These are phyloP conservation scores for Lamellibrachia luymesi DNA, from an alignment of 1,140 invertebrate genomes.

Conservation along the genomic window DNA sequence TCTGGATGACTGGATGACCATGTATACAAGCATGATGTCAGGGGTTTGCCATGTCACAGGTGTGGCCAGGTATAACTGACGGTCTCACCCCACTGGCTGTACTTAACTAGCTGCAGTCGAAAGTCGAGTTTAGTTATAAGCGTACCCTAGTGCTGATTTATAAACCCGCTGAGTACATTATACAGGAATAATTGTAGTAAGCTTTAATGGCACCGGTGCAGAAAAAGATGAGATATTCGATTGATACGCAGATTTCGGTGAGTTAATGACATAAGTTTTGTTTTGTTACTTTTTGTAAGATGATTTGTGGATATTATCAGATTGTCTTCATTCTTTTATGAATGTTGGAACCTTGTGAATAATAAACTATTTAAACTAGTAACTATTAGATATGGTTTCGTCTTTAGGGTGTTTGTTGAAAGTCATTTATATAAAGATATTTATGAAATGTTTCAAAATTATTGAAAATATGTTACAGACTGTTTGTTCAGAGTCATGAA, in stretches of 20 bases:
- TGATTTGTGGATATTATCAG: too few relatives aligned
- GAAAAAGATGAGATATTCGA: not conserved
- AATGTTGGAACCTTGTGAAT: not conserved
- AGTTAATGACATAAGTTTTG: not conserved
- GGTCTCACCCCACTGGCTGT: not conserved
- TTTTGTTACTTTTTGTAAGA: too few relatives aligned
- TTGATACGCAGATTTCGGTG: not conserved
- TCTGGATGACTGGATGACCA: not conserved
- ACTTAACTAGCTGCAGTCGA: not conserved
- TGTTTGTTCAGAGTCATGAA: not conserved
- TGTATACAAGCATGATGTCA: not conserved
- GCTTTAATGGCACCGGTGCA: not conserved
- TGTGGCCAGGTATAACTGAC: not conserved
- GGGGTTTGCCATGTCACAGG: not conserved
- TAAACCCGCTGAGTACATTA: not conserved
- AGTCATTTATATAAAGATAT: not conserved
- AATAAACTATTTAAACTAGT: not conserved
- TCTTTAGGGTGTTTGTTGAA: not conserved
- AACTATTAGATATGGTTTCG: not conserved
- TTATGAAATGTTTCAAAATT: not conserved
- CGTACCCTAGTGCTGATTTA: not conserved
- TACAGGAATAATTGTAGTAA: not conserved
- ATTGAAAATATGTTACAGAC: not conserved
- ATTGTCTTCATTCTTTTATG: not conserved
- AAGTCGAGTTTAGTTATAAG: not conserved